A percentile compares a stretch with the other conserved stretches of the same genome.
Conservation (phyloP, 2,888 invertebrate species). For the Chromoteleia sp. region DNA sequence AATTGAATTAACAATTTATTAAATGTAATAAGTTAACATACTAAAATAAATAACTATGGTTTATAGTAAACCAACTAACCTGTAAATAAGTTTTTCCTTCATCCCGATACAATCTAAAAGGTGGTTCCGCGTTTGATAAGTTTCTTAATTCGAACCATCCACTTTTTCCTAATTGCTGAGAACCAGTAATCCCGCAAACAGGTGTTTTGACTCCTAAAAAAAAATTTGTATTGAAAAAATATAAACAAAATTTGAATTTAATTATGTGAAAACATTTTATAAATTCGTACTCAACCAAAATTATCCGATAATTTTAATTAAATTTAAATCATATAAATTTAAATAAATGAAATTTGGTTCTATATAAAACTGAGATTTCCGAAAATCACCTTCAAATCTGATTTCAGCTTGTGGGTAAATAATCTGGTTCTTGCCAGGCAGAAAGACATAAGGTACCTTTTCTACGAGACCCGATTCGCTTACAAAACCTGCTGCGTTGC, state of each 20-base stretch:
- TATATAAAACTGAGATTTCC: no score
- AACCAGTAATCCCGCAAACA: slow-evolving; percentile 93
- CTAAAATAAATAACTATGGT: not conserved
- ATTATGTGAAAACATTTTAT: no score
- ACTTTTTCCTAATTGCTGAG: slow-evolving; percentile 91
- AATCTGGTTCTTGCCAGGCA: slow-evolving; percentile 94
- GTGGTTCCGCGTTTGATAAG: slow-evolving; percentile 90
- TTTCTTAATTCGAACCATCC: slow-evolving; percentile 93
- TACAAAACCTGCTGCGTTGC: slow-evolving; percentile 92
- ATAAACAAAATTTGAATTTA: no score
- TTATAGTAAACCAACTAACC: slow-evolving; percentile 84
- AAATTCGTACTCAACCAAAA: no score
- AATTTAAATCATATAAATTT: no score
- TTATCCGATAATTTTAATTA: no score
- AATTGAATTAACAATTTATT: no score
- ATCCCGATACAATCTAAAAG: slow-evolving; percentile 92
- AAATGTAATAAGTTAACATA: not conserved
- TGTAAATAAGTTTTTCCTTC: slow-evolving; percentile 92
- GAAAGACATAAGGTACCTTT: slow-evolving; percentile 93
- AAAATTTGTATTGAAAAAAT: not conserved
- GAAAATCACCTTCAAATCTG: slow-evolving; percentile 89
- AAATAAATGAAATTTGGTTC: not conserved
- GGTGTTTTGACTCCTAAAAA: slow-evolving; percentile 90
- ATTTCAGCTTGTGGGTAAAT: slow-evolving; percentile 95
- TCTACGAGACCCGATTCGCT: slow-evolving; percentile 89